Evolutionary conservation across 1,140 invertebrate genomes (phyloP).

Genomic region (Apis laboriosa): DNA sequence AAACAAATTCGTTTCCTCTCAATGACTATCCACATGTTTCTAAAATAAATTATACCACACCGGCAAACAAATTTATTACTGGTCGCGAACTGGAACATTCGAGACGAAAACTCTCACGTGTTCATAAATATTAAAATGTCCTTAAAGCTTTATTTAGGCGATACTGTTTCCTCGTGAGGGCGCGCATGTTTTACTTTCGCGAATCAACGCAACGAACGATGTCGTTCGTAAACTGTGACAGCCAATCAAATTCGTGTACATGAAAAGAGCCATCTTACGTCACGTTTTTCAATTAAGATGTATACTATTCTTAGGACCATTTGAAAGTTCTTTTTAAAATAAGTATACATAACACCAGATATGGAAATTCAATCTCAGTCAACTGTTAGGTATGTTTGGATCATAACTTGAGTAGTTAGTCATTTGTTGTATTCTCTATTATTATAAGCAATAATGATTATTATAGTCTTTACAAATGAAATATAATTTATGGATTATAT

Average conservation of each 20-base stretch:
- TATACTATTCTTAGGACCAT: too few species aligned
- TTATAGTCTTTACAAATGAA: too few species aligned
- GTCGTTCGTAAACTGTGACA: background rate
- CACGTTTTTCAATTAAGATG: background rate
- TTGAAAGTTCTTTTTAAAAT: too few species aligned
- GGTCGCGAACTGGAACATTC: conserved; percentile 21
- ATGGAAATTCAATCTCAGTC: too few species aligned
- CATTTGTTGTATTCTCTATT: too few species aligned
- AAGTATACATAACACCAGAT: too few species aligned
- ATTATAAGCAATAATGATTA: too few species aligned
- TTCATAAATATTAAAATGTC: conserved; percentile 30
- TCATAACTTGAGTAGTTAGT: too few species aligned
- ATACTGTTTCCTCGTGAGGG: background rate
- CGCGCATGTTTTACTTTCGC: conserved; percentile 6
- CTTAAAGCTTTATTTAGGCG: conserved; percentile 20
- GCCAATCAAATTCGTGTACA: background rate
- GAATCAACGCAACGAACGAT: background rate
- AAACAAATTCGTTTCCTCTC: conserved; percentile 1
- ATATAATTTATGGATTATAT: too few species aligned
- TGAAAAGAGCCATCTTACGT: background rate
- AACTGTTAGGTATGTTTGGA: too few species aligned
- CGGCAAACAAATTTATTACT: conserved; percentile 33
- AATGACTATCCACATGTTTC: conserved; percentile 31
- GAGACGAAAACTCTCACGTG: background rate
- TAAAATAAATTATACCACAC: conserved; percentile 36